Evolutionary conservation across 2,113 vertebrate genomes (phyloP).

Genomic region (Pan troglodytes): DNA sequence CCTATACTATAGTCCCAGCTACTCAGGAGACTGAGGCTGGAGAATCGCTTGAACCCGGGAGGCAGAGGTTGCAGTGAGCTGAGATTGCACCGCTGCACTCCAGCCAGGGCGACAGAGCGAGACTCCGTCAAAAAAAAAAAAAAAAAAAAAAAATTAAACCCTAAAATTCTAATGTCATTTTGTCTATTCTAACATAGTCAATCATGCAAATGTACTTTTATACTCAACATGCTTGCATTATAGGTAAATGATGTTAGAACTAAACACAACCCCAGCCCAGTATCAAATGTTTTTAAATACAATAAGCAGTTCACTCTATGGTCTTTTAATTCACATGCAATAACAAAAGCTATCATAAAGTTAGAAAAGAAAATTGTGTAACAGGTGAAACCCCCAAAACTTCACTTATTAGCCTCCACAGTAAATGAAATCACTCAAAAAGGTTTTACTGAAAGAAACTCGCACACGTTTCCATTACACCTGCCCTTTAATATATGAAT

Average conservation of each 20-base stretch:
- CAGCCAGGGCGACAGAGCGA: too few species aligned
- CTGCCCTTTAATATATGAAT: neutral
- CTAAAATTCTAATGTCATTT: neutral
- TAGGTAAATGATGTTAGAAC: slow-evolving; percentile 53
- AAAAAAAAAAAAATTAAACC: neutral
- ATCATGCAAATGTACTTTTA: slow-evolving; percentile 64
- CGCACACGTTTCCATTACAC: neutral
- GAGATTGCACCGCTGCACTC: too few species aligned
- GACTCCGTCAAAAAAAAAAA: too few species aligned
- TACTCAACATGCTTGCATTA: slow-evolving; percentile 54
- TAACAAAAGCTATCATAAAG: slow-evolving; percentile 33
- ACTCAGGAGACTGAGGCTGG: too few species aligned
- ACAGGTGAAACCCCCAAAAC: neutral
- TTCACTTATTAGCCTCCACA: neutral
- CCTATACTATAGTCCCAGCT: too few species aligned
- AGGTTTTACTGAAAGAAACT: slow-evolving; percentile 1
- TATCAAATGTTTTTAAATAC: slow-evolving; percentile 45
- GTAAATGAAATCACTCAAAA: slow-evolving; percentile 41
- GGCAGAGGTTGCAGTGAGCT: too few species aligned
- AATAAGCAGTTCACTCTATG: neutral
- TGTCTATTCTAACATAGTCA: slow-evolving; percentile 14
- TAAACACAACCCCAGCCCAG: slow-evolving; percentile 48
- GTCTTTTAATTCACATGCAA: slow-evolving; percentile 37
- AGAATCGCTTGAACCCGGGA: too few species aligned
- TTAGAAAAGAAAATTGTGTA: neutral